A percentile compares a stretch with the other conserved stretches of the same genome.
Conservation (phyloP, 1,140 invertebrate genomes). For the Teleogryllus occipitalis region DNA sequence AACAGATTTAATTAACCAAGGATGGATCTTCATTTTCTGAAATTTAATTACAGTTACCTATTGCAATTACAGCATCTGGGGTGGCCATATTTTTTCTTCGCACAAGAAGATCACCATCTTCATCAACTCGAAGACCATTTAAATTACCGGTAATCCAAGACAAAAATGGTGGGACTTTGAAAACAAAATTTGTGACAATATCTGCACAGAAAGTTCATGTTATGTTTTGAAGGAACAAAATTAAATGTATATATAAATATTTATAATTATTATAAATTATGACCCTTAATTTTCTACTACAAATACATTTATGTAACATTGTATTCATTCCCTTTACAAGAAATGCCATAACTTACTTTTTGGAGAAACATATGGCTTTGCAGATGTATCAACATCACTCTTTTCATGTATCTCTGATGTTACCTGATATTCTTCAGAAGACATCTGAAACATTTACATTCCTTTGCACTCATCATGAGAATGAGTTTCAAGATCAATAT, state of each 20-base stretch:
- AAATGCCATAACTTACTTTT: conserved; percentile 7
- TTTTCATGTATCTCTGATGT: conserved; percentile 18
- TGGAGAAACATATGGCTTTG: neutral
- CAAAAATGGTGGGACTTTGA: conserved; percentile 38
- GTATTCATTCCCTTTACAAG: neutral
- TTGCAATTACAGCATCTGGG: conserved; percentile 13
- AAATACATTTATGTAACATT: neutral
- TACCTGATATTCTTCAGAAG: conserved; percentile 8
- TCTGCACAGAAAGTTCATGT: conserved; percentile 34
- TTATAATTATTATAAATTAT: neutral
- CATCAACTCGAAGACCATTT: conserved; percentile 31
- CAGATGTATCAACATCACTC: neutral
- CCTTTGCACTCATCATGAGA: neutral
- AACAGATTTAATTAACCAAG: too few relatives aligned
- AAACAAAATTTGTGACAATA: conserved; percentile 47
- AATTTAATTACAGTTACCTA: conserved; percentile 11
- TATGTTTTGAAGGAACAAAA: neutral
- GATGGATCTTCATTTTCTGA: too few relatives aligned
- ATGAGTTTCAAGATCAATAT: neutral
- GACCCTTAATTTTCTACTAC: too few relatives aligned
- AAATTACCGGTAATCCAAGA: neutral
- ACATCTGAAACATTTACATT: conserved; percentile 16
- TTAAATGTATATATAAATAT: neutral
- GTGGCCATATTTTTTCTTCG: conserved; percentile 27
- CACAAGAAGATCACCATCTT: conserved; percentile 44